Evolutionary conservation across 2,113 vertebrate genomes (phyloP).

Genomic region (Pionites leucogaster): DNA sequence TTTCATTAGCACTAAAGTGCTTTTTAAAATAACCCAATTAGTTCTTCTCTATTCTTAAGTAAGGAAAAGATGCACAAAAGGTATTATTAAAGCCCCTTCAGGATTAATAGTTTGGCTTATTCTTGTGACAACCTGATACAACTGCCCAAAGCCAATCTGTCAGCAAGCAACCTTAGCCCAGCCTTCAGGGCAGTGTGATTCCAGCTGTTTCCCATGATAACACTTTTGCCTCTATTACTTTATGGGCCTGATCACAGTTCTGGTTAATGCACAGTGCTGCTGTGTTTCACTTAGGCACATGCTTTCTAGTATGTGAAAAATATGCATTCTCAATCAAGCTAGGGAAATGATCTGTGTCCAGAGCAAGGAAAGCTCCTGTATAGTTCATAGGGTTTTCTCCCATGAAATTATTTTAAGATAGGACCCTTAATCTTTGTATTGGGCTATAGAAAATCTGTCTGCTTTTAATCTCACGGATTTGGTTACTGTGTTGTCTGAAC

Average conservation of each 20-base stretch:
- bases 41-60: not conserved
- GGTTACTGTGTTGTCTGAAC: not conserved
- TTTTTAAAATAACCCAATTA: not conserved
- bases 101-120: not conserved
- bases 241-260: not conserved
- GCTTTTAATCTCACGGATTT: not conserved
- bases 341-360: not conserved
- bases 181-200: not conserved
- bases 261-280: not conserved
- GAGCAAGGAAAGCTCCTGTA: not conserved
- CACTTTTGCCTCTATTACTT: not conserved
- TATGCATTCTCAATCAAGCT: not conserved
- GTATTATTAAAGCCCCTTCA: not conserved
- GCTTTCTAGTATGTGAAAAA: not conserved
- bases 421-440: not conserved
- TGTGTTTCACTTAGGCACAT: not conserved
- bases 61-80: not conserved
- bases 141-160: not conserved
- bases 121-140: not conserved
- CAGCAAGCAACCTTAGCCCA: not conserved
- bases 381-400: not conserved
- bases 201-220: not conserved
- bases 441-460: not conserved
- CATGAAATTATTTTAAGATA: not conserved
- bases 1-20: not conserved